Evolutionary conservation across 1,140 invertebrate genomes (phyloP).

Genomic region (Mactra quadrangularis): DNA sequence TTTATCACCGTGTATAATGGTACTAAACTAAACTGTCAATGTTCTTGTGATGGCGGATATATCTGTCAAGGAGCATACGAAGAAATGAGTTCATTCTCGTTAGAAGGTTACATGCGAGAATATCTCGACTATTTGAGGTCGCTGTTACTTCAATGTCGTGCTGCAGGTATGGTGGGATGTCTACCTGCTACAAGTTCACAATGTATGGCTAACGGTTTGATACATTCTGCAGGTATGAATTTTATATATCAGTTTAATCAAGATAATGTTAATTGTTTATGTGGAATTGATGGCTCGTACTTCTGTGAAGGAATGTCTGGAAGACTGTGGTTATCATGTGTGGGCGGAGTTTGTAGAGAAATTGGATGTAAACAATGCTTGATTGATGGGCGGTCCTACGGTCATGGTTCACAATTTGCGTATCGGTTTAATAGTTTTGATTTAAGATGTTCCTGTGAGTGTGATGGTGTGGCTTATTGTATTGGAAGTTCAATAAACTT

Average conservation of each 20-base stretch:
- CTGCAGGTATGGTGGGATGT: slow-evolving; percentile 29
- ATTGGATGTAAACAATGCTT: slow-evolving; percentile 22
- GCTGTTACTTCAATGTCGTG: too few relatives aligned
- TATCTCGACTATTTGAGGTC: too few relatives aligned
- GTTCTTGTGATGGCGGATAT: slow-evolving; percentile 42
- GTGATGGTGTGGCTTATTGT: slow-evolving; percentile 51
- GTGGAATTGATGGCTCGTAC: slow-evolving; percentile 53
- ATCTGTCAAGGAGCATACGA: slow-evolving; percentile 21
- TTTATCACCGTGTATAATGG: slow-evolving; percentile 47
- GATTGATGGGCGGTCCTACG: slow-evolving; percentile 9
- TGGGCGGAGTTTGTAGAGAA: slow-evolving; percentile 28
- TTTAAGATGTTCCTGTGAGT: slow-evolving; percentile 42
- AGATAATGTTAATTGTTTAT: slow-evolving; percentile 21
- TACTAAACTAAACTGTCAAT: slow-evolving; percentile 24
- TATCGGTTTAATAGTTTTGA: slow-evolving; percentile 45
- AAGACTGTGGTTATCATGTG: slow-evolving; percentile 26
- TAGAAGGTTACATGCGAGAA: too few relatives aligned
- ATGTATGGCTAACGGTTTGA: slow-evolving; percentile 34
- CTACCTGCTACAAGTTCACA: slow-evolving; percentile 34
- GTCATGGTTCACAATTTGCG: slow-evolving; percentile 10
- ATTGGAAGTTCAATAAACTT: slow-evolving; percentile 24
- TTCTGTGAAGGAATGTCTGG: slow-evolving; percentile 47
- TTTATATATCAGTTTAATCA: slow-evolving; percentile 29
- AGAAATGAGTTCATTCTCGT: slow-evolving; percentile 6
- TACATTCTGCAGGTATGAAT: slow-evolving; percentile 4